Conservation (phyloP, 2,888 invertebrate genomes). For the Cepaea hortensis region DNA sequence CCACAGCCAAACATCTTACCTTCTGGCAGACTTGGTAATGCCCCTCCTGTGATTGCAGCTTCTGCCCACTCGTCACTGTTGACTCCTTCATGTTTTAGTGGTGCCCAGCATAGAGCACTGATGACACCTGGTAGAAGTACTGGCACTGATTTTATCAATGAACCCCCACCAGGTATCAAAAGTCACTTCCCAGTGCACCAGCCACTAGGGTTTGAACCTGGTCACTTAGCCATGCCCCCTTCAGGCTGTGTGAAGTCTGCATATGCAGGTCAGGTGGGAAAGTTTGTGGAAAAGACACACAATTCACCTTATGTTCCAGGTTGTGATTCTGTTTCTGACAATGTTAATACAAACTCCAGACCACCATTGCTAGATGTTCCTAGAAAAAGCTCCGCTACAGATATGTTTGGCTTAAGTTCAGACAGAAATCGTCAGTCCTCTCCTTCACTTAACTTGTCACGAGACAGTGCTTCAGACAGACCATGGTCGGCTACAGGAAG, state of each 20-base stretch:
- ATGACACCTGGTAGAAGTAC: neutral
- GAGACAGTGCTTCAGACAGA: neutral
- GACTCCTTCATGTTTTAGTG: neutral
- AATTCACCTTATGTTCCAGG: neutral
- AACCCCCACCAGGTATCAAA: neutral
- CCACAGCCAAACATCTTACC: neutral
- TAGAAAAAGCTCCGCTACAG: neutral
- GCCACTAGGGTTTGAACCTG: constrained; percentile 14
- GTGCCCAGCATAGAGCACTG: neutral
- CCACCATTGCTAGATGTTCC: neutral
- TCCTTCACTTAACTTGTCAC: neutral
- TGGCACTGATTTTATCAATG: neutral
- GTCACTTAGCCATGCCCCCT: neutral
- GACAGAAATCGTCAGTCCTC: neutral
- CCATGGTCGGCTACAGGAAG: neutral
- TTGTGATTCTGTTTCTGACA: neutral
- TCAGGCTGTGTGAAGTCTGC: neutral
- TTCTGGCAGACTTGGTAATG: neutral
- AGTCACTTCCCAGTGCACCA: neutral
- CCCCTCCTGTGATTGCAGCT: neutral
- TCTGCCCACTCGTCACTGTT: neutral
- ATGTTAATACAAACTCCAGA: neutral
- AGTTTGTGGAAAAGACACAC: neutral
- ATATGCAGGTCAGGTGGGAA: neutral
- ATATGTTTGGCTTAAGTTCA: neutral